These are phyloP conservation scores for Morpho achilles DNA, from an alignment of 2,888 invertebrate species.

Conservation along the genomic window DNA sequence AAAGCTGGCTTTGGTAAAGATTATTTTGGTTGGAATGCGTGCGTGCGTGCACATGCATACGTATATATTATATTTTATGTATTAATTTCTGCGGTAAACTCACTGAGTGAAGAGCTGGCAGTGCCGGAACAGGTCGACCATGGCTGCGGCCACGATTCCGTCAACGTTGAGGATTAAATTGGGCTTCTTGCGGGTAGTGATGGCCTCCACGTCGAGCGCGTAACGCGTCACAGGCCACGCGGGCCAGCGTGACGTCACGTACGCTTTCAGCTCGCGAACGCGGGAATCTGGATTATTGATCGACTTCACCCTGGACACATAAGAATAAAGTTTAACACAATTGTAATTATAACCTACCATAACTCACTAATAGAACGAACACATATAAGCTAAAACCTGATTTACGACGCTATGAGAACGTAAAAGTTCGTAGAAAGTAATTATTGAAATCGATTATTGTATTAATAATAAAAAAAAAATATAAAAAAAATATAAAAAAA, in stretches of 20 bases:
- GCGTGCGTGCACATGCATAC: no score
- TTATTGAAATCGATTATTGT: no score
- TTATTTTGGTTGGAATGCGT: no score
- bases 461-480: no score
- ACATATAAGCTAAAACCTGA: no score
- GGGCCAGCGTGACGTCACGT: slow-evolving; percentile 95
- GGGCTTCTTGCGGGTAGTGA: slow-evolving; percentile 99
- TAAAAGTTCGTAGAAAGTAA: no score
- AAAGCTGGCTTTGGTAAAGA: no score
- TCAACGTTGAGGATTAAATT: slow-evolving; percentile 99
- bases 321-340: no score
- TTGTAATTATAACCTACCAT: no score
- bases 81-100: slow-evolving; percentile 33
- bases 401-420: no score
- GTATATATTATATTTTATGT: neutral
- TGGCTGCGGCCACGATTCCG: slow-evolving; percentile 97
- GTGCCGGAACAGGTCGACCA: slow-evolving; percentile 97
- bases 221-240: slow-evolving; percentile 96
- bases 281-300: slow-evolving; percentile 99
- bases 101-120: slow-evolving; percentile 96
- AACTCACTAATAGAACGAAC: no score
- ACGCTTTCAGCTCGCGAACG: slow-evolving; percentile 97
- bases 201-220: slow-evolving; percentile 98
- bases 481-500: no score
- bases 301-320: slow-evolving; percentile 81